Percentiles rank a stretch among this genome's conserved stretches.
Conservation (phyloP, 2,888 invertebrate species). For the Aquatica leii region DNA sequence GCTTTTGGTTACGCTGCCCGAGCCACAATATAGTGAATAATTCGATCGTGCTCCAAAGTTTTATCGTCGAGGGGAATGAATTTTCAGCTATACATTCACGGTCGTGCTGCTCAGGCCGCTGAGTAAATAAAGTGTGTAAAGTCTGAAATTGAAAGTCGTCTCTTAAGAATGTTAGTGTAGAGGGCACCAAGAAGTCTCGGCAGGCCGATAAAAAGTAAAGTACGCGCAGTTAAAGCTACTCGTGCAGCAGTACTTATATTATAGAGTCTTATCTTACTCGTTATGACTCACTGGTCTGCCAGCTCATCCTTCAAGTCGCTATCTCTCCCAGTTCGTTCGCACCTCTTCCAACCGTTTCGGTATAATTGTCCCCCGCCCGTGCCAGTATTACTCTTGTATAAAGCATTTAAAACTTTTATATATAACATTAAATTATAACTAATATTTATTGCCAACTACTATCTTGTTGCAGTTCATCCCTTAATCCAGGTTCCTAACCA, state of each 20-base stretch:
- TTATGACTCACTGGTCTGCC: slow-evolving; percentile 40
- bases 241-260: slow-evolving; percentile 37
- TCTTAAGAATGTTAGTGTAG: slow-evolving; percentile 54
- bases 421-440: too few relatives aligned
- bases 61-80: slow-evolving; percentile 55
- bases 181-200: slow-evolving; percentile 41
- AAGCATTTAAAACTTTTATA: slow-evolving; percentile 1
- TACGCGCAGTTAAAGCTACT: slow-evolving; percentile 43
- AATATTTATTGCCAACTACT: slow-evolving; percentile 6
- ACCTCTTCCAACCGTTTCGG: slow-evolving; percentile 34
- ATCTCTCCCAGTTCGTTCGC: slow-evolving; percentile 36
- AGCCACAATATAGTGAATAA: slow-evolving; percentile 57
- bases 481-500: slow-evolving; percentile 94
- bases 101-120: slow-evolving; percentile 48
- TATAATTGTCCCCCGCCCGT: slow-evolving; percentile 33
- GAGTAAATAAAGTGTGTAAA: slow-evolving; percentile 59
- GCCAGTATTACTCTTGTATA: slow-evolving; percentile 23
- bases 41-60: slow-evolving; percentile 58
- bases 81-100: slow-evolving; percentile 51
- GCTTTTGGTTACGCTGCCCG: slow-evolving; percentile 54
- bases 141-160: slow-evolving; percentile 59
- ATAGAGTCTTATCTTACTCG: slow-evolving; percentile 38
- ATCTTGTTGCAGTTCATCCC: slow-evolving; percentile 79
- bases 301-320: slow-evolving; percentile 36
- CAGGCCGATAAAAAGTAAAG: slow-evolving; percentile 43